Conservation (phyloP, 2,797 vertebrate species). For the Smutsia gigantea region DNA sequence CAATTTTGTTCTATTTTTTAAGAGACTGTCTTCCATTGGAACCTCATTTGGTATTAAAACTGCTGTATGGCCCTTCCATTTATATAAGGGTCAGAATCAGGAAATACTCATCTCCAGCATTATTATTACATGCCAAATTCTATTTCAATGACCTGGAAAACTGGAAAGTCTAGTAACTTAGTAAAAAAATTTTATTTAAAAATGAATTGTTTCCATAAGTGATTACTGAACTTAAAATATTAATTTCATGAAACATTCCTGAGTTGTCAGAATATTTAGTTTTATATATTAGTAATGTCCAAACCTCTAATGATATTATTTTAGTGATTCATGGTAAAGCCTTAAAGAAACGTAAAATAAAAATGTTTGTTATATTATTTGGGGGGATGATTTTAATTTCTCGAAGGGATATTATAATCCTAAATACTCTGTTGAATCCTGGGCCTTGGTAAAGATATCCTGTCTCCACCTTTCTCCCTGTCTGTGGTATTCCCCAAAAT, state of each 20-base stretch:
- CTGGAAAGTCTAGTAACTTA: conserved; percentile 19
- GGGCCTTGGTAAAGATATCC: neutral
- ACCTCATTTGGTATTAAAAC: neutral
- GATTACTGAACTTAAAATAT: conserved; percentile 48
- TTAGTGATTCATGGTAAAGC: conserved; percentile 40
- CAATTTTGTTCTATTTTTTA: conserved; percentile 20
- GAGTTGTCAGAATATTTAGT: conserved; percentile 63
- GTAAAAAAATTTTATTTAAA: conserved; percentile 57
- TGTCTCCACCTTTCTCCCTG: neutral
- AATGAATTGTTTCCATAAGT: conserved; percentile 33
- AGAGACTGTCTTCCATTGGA: neutral
- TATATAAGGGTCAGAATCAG: no score
- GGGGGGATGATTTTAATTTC: conserved; percentile 4
- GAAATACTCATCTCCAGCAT: neutral
- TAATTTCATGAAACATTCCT: conserved; percentile 52
- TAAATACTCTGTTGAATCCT: conserved; percentile 3
- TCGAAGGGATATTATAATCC: neutral
- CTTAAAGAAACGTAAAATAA: neutral
- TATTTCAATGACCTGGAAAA: conserved; percentile 51
- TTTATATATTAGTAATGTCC: conserved; percentile 59
- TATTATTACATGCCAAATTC: neutral
- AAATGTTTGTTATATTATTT: conserved; percentile 43
- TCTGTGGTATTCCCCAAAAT: neutral
- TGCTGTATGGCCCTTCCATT: no score
- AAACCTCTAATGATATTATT: conserved; percentile 43